Evolutionary conservation across 2,888 invertebrate species (phyloP).

Genomic region (Andrena minutula): DNA sequence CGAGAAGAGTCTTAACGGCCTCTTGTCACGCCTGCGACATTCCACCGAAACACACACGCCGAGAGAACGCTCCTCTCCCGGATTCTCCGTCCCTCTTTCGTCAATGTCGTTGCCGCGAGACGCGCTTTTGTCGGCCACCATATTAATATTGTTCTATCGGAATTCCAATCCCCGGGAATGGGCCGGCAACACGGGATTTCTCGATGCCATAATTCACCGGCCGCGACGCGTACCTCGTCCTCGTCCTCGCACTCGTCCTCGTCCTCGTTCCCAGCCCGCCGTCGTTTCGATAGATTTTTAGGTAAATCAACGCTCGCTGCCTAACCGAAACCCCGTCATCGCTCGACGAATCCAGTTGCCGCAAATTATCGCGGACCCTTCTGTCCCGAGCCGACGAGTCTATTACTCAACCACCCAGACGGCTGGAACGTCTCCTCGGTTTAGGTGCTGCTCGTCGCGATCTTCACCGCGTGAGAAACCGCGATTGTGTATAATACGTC

Average conservation of each 20-base stretch:
- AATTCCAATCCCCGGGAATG: slow-evolving; percentile 63
- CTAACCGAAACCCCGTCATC: not conserved
- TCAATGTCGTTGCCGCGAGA: slow-evolving; percentile 54
- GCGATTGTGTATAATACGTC: slow-evolving; percentile 36
- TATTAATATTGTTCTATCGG: slow-evolving; percentile 72
- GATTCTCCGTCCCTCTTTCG: slow-evolving; percentile 40
- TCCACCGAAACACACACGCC: slow-evolving; percentile 72
- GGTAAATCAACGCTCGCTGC: slow-evolving; percentile 22
- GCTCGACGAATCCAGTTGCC: not conserved
- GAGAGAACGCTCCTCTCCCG: slow-evolving; percentile 33
- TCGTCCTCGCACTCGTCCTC: not conserved
- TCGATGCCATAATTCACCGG: slow-evolving; percentile 61
- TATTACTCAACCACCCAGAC: not conserved
- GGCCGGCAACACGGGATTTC: slow-evolving; percentile 55
- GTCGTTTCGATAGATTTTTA: slow-evolving; percentile 44
- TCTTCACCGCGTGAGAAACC: slow-evolving; percentile 54
- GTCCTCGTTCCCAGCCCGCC: slow-evolving; percentile 7
- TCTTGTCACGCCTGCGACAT: slow-evolving; percentile 80
- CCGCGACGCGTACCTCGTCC: slow-evolving; percentile 14
- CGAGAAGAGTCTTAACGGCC: slow-evolving; percentile 74
- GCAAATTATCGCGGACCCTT: not conserved
- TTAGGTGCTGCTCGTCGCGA: not conserved
- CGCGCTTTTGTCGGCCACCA: slow-evolving; percentile 52
- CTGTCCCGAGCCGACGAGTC: not conserved
- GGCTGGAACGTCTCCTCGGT: slow-evolving; percentile 7